Conservation (phyloP, 1,140 invertebrate species). For the Tribolium castaneum region DNA sequence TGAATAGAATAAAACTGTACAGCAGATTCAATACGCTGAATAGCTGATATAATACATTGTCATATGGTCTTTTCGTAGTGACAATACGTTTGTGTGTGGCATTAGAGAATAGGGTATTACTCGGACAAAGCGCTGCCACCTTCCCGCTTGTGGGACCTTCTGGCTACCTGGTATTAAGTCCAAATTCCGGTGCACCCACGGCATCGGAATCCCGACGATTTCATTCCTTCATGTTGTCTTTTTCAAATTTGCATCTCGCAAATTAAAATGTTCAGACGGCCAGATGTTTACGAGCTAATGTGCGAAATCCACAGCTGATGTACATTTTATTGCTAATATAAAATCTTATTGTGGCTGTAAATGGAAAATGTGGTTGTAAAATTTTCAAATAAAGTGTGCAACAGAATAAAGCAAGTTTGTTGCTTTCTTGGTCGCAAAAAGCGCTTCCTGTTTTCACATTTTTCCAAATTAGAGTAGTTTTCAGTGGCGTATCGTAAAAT, state of each 20-base stretch:
- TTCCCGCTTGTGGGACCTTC: constrained; percentile 27
- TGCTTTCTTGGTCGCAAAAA: not conserved
- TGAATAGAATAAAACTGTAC: constrained; percentile 64
- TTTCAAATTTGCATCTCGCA: constrained; percentile 13
- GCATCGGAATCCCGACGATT: not conserved
- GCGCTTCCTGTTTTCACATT: constrained; percentile 1
- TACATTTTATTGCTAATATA: constrained; percentile 20
- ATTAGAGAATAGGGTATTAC: constrained; percentile 60
- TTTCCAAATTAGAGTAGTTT: not conserved
- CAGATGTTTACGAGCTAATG: constrained; percentile 8
- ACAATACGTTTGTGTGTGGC: constrained; percentile 63
- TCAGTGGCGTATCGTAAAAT: not conserved
- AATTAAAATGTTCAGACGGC: constrained; percentile 12
- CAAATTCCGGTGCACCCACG: constrained; percentile 7
- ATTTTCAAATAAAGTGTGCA: constrained; percentile 9
- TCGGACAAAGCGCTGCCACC: constrained; percentile 52
- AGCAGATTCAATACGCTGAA: constrained; percentile 60
- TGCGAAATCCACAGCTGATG: not conserved
- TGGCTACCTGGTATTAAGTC: constrained; percentile 27
- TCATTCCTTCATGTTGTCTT: not conserved
- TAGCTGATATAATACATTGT: constrained; percentile 64
- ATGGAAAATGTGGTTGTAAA: constrained; percentile 11
- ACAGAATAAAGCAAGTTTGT: not conserved
- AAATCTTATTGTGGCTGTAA: constrained; percentile 28
- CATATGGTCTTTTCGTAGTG: constrained; percentile 61